Evolutionary conservation across 2,888 invertebrate species (phyloP), one percentile per base, ranked within the genome.

Genomic region (Melinaea menophilus): DNA sequence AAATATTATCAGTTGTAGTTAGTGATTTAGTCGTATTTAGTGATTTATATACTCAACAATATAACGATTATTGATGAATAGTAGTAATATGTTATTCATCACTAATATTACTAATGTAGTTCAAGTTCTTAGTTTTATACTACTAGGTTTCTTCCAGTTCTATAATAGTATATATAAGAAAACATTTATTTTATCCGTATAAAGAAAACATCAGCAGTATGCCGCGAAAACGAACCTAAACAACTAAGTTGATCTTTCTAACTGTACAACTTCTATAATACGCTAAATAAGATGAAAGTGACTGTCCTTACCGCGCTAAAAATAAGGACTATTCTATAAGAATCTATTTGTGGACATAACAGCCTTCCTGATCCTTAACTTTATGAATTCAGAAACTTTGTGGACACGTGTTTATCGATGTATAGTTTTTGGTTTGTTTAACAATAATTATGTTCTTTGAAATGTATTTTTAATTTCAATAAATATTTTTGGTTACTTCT

Each of bases 341-440:
- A 22, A 51, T 31, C 7, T 31, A 31, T 31, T 31, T 51, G 41
- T 41, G 41, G 41, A 3, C 11, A 31, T 51, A 22, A 51, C 65
- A 62, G 62, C 47, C 57, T 59, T 59, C 59, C 62, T 65, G 62
- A 65, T 65, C 65, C 62, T 65, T 62, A 62, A 65, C 65, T 65
- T 65, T 65, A 65, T 62, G 59, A 56, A 60, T 55, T 57, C 62
- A 47, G 55, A 46, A 65, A 65, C 62, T 65, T 65, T 57, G 51
- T 51, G 51, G 51, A 31, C 51, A 41, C 41, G 9, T 41, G 31
- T 51, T 51, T 51, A 31, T 51, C 51, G 51, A 31, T 51, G 31
- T 51, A n/a, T 48, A 22, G 37, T 13, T 22, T 48, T 48, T 22
- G 22, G 48, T 51, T 31, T 51, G 5, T 22, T 51, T 51, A 51